Evolutionary conservation across 2,888 invertebrate species (phyloP).

Genomic region (Luffia ferchaultella): DNA sequence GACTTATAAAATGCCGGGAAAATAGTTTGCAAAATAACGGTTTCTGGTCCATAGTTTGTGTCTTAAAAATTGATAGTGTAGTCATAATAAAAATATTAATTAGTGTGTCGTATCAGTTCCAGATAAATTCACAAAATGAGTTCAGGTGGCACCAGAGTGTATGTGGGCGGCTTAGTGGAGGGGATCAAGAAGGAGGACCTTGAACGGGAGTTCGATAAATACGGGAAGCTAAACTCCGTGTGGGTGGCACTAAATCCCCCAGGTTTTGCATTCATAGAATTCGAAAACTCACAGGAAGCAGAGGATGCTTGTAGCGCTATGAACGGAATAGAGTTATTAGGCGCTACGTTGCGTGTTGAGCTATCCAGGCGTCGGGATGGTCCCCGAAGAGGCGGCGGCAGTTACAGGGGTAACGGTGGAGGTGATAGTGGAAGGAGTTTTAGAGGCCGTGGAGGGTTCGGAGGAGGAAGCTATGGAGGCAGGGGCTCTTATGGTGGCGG

Average conservation of each 20-base stretch:
- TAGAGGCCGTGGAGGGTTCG: conserved; percentile 39
- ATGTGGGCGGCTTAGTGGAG: conserved; percentile 89
- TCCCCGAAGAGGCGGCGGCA: conserved; percentile 70
- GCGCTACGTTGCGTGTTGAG: conserved; percentile 88
- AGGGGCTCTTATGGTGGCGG: conserved; percentile 57
- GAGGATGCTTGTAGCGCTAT: conserved; percentile 88
- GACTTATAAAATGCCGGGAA: no score
- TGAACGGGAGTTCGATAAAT: conserved; percentile 90
- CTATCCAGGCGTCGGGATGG: conserved; percentile 84
- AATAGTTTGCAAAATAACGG: no score
- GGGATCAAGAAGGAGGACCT: conserved; percentile 92
- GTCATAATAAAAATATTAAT: background rate
- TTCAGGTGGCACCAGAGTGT: conserved; percentile 76
- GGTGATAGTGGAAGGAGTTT: conserved; percentile 52
- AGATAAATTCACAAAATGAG: conserved; percentile 29
- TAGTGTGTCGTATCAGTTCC: background rate
- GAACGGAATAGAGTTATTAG: conserved; percentile 88
- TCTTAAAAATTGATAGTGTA: background rate
- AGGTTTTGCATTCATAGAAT: conserved; percentile 94
- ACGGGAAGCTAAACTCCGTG: conserved; percentile 89
- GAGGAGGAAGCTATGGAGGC: conserved; percentile 47
- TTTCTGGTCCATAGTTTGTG: no score
- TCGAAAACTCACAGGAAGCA: conserved; percentile 87
- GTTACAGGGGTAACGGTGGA: conserved; percentile 61
- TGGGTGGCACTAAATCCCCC: conserved; percentile 96